phyloP scores from a whole-genome alignment of 1,140 invertebrate species.

The Centruroides vittatus region DNA sequence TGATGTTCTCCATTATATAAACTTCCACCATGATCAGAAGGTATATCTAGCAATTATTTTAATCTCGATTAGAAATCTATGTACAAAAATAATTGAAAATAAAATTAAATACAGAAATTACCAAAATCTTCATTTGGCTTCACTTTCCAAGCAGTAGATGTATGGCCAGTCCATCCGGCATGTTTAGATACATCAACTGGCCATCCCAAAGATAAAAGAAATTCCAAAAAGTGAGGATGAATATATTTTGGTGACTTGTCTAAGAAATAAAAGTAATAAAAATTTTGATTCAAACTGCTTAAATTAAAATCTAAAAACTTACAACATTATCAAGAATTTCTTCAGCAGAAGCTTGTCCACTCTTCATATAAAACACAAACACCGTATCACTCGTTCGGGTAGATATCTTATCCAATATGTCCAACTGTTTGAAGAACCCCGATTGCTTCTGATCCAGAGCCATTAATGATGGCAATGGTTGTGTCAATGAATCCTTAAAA shows the following conservation, averaged over 20 bases:
- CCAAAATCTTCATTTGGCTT: slow-evolving; percentile 8
- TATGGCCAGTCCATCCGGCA: slow-evolving; percentile 78
- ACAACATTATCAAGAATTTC: slow-evolving; percentile 76
- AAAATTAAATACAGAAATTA: slow-evolving; percentile 1
- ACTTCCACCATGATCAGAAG: slow-evolving; percentile 39
- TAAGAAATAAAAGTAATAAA: no score
- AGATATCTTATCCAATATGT: slow-evolving; percentile 63
- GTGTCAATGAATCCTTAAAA: slow-evolving; percentile 27
- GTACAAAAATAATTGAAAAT: background rate
- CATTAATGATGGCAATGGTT: slow-evolving; percentile 44
- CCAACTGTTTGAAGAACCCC: slow-evolving; percentile 54
- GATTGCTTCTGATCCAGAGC: slow-evolving; percentile 56
- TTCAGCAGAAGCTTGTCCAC: slow-evolving; percentile 54
- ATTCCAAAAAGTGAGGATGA: slow-evolving; percentile 58
- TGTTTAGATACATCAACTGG: slow-evolving; percentile 65
- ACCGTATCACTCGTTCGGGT: slow-evolving; percentile 78
- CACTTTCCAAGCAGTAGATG: slow-evolving; percentile 56
- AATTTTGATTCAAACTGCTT: background rate
- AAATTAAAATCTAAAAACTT: slow-evolving; percentile 23
- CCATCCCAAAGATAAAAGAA: slow-evolving; percentile 68
- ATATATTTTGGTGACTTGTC: slow-evolving; percentile 36
- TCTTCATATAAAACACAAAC: slow-evolving; percentile 85
- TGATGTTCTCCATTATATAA: slow-evolving; percentile 54
- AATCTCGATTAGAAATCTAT: no score
- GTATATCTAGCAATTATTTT: slow-evolving; percentile 1